phyloP scores from a whole-genome alignment of 2,888 invertebrate species.

The Elmis aenea region DNA sequence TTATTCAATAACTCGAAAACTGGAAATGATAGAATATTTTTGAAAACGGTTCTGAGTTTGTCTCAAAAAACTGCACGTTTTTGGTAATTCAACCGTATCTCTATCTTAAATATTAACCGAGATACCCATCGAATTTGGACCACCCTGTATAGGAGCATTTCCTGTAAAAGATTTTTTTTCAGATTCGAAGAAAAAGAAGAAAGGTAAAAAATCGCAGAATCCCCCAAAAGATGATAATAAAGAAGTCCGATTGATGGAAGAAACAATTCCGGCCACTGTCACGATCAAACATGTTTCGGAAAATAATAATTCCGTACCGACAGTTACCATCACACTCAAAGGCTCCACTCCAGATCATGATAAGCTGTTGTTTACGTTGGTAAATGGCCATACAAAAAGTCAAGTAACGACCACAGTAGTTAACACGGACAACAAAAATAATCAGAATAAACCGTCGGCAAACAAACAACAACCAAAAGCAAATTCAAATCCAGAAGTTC shows the following conservation, averaged over 20 bases:
- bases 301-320: conserved; percentile 61
- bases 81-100: too few species aligned
- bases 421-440: conserved; percentile 21
- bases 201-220: conserved; percentile 7
- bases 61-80: too few species aligned
- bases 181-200: conserved; percentile 16
- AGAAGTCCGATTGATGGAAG: conserved; percentile 37
- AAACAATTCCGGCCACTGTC: conserved; percentile 54
- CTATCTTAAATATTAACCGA: too few species aligned
- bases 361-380: conserved; percentile 66
- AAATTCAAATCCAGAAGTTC: conserved; percentile 11
- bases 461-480: conserved; percentile 13
- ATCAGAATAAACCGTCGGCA: conserved; percentile 18
- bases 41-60: too few species aligned
- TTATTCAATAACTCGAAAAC: too few species aligned
- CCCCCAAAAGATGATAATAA: conserved; percentile 24
- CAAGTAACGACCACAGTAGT: conserved; percentile 9
- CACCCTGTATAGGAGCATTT: too few species aligned
- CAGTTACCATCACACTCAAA: conserved; percentile 71
- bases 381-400: conserved; percentile 51
- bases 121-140: too few species aligned
- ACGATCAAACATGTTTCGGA: conserved; percentile 69
- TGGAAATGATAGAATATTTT: too few species aligned
- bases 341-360: conserved; percentile 70
- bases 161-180: conserved; percentile 3